phyloP scores from a whole-genome alignment of 2,888 invertebrate species.

The Entomobrya multifasciata region DNA sequence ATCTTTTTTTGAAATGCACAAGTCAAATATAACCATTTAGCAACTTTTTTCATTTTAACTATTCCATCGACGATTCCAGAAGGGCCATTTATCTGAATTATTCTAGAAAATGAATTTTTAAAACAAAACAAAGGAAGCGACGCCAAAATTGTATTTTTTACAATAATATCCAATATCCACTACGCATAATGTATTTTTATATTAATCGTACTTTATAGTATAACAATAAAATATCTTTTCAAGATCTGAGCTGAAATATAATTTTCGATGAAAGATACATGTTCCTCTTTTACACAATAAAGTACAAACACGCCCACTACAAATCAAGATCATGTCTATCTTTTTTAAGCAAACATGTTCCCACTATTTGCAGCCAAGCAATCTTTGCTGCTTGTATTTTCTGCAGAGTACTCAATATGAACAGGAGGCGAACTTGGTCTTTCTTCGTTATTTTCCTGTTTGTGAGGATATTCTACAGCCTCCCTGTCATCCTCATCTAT shows the following conservation, averaged over 20 bases:
- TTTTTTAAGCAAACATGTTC: conserved; percentile 73
- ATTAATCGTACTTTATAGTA: neutral
- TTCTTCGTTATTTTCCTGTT: neutral
- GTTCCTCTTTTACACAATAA: conserved; percentile 22
- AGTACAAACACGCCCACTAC: conserved; percentile 25
- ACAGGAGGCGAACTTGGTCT: conserved; percentile 51
- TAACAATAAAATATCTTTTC: conserved; percentile 21
- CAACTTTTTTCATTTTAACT: no score
- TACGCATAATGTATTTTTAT: no score
- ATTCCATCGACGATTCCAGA: no score
- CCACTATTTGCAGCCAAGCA: conserved; percentile 72
- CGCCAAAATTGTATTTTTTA: no score
- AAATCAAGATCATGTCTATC: neutral
- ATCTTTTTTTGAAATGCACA: no score
- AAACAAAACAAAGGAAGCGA: no score
- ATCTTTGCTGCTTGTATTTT: conserved; percentile 74
- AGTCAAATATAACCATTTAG: no score
- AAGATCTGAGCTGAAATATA: conserved; percentile 47
- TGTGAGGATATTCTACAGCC: no score
- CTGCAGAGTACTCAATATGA: conserved; percentile 71
- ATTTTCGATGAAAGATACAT: conserved; percentile 53
- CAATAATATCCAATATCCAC: no score
- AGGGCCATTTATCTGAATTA: no score
- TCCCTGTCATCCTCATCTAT: neutral
- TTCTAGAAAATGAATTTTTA: no score